Evolutionary conservation across 2,888 invertebrate species (phyloP), one percentile per base, ranked within the genome.

Genomic region (Tetanocera ferruginea): DNA sequence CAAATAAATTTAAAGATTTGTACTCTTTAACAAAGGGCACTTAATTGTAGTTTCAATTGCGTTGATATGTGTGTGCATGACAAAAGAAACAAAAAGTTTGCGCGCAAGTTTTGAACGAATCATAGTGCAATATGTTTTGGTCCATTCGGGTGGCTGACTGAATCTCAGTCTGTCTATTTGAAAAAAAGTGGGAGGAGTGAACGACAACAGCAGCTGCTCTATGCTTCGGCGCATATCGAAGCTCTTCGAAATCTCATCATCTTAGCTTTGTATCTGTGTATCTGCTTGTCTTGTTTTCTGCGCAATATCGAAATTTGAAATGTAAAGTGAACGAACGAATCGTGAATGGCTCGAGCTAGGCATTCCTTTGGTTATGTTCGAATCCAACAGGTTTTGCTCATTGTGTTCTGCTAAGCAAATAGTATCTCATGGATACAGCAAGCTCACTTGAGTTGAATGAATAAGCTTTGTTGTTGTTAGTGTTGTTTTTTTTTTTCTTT

Each of bases 301-400:
- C 87, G 86, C 86, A 86, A 79, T 86, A 86, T 81, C 83, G 83
- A 80, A 52, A 77, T 64, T 8, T 37, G 43, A 11, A 43, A 3
- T 43, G 73, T 80, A 49, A 62, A 64, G 55, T 72, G 62, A 60
- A 71, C 60, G 73, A 60, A 62, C 60, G 73, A 60, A 62, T 23
- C 62, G 34, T 70, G 77, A 75, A 75, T 66, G 76, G n/a, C 34
- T 55, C 71, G 37, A 70, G 66, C 69, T 25, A 73, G 55, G 77
- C 57, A 19, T 60, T 23, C 25, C n/a, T 55, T 55, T 55, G n/a
- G 34, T 4, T 5, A 64, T n/a, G 25, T 57, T n/a, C 31, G 69
- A 66, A 80, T 79, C 81, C 86, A 86, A 85, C 87, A 85, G 87
- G 87, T 85, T 85, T 83, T 84, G 23, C n/a, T 55, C n/a, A 9